Evolutionary conservation across 2,888 invertebrate genomes (phyloP).

Genomic region (Apotomis turbidana): DNA sequence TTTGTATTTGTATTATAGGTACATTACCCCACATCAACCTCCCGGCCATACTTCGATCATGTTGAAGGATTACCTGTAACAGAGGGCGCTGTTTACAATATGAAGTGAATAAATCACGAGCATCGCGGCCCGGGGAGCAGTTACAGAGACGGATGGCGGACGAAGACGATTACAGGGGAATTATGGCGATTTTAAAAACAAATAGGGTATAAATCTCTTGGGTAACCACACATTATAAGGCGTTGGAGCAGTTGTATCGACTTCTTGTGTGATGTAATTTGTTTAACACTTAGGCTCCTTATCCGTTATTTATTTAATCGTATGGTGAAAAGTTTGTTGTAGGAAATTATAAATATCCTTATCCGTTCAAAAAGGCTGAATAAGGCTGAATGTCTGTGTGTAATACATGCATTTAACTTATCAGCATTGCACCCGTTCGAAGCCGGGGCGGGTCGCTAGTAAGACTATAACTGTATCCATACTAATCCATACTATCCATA

Average conservation of each 20-base stretch:
- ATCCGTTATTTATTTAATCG: too few relatives aligned
- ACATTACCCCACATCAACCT: not conserved
- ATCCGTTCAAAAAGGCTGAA: too few relatives aligned
- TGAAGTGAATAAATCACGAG: constrained; percentile 19
- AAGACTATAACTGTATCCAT: not conserved
- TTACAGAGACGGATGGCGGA: constrained; percentile 27
- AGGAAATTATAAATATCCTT: too few relatives aligned
- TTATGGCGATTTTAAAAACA: constrained; percentile 26
- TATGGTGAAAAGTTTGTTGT: too few relatives aligned
- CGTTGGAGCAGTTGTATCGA: not conserved
- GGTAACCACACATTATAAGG: constrained; percentile 5
- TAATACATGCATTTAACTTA: too few relatives aligned
- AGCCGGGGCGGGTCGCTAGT: too few relatives aligned
- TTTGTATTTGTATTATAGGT: not conserved
- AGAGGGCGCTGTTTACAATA: constrained; percentile 9
- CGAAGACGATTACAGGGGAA: constrained; percentile 15
- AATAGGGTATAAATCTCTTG: constrained; percentile 14
- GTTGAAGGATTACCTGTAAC: constrained; percentile 25
- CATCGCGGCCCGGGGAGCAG: constrained; percentile 28
- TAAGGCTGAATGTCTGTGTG: too few relatives aligned
- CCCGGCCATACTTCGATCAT: constrained; percentile 11
- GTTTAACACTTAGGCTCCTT: not conserved
- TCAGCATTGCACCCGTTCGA: too few relatives aligned
- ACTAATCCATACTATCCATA: too few relatives aligned
- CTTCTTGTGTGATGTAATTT: not conserved